Base-by-base conservation (phyloP, 2,113 vertebrate species). In the Rhinolophus sinicus region DNA sequence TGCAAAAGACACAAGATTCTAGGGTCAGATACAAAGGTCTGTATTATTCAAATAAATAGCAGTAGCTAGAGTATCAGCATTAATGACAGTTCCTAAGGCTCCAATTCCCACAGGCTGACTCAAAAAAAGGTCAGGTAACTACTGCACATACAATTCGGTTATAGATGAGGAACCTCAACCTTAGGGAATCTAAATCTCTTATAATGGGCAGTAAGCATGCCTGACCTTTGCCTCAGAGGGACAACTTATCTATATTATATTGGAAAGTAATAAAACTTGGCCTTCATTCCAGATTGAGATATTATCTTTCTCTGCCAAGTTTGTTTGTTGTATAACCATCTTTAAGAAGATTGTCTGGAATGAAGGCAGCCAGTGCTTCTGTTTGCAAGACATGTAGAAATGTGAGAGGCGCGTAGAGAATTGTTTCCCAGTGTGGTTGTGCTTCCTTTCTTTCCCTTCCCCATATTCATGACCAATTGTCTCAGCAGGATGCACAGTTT, bases 321-420 rank as follows among this genome's bases (percentile, higher is more conserved):
- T 7, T 72, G 15, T 69, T 56, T 83, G n/a, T 16, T 92, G 0
- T 38, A 10, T 35, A 33, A 72, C 3, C 50, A 69, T 62, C 64
- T 22, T 90, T 87, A 52, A 64, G 64, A 93, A 88, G 76, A 60
- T 26, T 38, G 11, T 52, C 21, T 78, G 16, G 21, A 90, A 90
- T 52, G 69, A 87, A 73, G 64, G 21, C 26, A 77, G 35, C 52
- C 30, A 83, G 38, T 6, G 11, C 26, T 90, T 93, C 50, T 94
- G 33, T 84, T 81, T 88, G 30, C 11, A 91, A 84, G 54, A 52
- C 2, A 8, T 13, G 3, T 15, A 44, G 52, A 84, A 70, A 40
- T 47, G n/a, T 6, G n/a, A 93, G 50, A 75, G n/a, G 56, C 33
- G 64, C 18, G n/a, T 8, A 62, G 38, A 83, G 24, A 72, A 64